Evolutionary conservation across 2,888 invertebrate genomes (phyloP).

Genomic region (Lottia gigantea): DNA sequence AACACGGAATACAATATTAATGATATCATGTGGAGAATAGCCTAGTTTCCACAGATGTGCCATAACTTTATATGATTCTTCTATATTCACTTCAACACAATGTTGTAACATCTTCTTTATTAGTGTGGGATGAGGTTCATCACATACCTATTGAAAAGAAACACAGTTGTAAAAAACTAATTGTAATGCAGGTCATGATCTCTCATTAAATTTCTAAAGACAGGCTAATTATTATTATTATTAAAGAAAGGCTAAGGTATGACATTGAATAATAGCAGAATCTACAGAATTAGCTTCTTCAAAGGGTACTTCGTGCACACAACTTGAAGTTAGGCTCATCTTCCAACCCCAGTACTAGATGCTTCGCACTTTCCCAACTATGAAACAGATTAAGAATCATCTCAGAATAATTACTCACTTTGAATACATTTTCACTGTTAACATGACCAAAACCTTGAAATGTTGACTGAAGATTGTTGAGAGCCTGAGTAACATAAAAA

Average conservation of each 20-base stretch:
- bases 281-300: too few species aligned
- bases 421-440: conserved; percentile 94
- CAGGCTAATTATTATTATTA: too few species aligned
- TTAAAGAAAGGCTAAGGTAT: too few species aligned
- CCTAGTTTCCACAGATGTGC: conserved; percentile 91
- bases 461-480: conserved; percentile 97
- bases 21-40: conserved; percentile 96
- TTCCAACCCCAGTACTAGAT: too few species aligned
- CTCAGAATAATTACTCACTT: conserved; percentile 70
- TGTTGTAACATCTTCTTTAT: conserved; percentile 90
- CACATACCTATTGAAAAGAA: conserved; percentile 83
- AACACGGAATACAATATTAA: conserved; percentile 93
- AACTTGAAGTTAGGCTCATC: too few species aligned
- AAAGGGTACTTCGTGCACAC: too few species aligned
- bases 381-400: too few species aligned
- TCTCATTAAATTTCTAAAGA: too few species aligned
- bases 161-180: too few species aligned
- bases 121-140: conserved; percentile 96
- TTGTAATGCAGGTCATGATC: too few species aligned
- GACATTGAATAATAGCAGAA: too few species aligned
- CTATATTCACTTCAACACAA: conserved; percentile 84
- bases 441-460: conserved; percentile 91
- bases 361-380: too few species aligned
- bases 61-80: conserved; percentile 86
- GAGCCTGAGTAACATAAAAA: conserved; percentile 71